Percentiles rank a stretch among this genome's conserved stretches.
These are phyloP conservation scores for Bombus waltoni DNA, from an alignment of 1,140 invertebrate species.

Conservation along the genomic window DNA sequence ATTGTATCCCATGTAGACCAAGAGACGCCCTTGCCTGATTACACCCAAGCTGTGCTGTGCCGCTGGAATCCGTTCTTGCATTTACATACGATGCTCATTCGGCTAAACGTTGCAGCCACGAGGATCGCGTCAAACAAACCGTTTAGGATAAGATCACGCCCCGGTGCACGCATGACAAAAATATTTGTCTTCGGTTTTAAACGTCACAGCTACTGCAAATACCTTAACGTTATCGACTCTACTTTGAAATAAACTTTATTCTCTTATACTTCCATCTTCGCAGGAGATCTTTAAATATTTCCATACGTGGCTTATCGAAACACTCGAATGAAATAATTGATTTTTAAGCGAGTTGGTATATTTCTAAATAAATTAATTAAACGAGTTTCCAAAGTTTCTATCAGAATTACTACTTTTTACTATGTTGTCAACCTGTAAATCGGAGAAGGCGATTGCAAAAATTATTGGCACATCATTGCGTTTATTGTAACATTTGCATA, in stretches of 20 bases:
- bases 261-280: not conserved
- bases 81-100: slow-evolving; percentile 39
- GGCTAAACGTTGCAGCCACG: slow-evolving; percentile 19
- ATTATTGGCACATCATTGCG: no score
- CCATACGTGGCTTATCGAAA: not conserved
- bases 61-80: slow-evolving; percentile 41
- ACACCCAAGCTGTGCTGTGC: slow-evolving; percentile 8
- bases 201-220: not conserved
- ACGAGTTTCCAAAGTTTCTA: not conserved
- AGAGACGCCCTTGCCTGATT: slow-evolving; percentile 37
- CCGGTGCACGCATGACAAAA: not conserved
- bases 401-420: no score
- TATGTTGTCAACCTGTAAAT: no score
- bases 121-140: slow-evolving; percentile 13
- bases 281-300: not conserved
- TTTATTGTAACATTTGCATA: no score
- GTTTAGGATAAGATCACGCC: slow-evolving; percentile 2
- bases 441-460: no score
- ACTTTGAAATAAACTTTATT: not conserved
- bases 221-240: not conserved
- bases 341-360: no score
- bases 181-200: not conserved
- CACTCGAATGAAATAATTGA: no score
- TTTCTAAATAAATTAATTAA: not conserved
- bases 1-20: slow-evolving; percentile 48